Conservation (phyloP, 2,888 invertebrate genomes). For the Ennomos quercinarius region DNA sequence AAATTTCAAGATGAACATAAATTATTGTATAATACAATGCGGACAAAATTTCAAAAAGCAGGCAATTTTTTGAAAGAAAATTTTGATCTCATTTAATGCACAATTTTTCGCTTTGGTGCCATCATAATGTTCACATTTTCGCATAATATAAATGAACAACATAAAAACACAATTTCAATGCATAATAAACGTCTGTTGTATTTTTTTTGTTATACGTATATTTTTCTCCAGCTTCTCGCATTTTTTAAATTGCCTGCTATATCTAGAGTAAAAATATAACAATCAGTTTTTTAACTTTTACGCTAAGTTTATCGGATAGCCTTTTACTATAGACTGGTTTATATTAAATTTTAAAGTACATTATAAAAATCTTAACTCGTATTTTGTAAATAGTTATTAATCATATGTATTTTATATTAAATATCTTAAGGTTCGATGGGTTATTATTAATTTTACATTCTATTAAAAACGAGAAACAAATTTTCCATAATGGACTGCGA, state of each 20-base stretch:
- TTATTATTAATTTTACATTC: conserved; percentile 76
- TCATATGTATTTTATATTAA: conserved; percentile 85
- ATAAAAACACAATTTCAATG: conserved; percentile 50
- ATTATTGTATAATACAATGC: conserved; percentile 44
- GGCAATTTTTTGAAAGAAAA: conserved; percentile 69
- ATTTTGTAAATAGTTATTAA: conserved; percentile 85
- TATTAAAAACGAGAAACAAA: conserved; percentile 60
- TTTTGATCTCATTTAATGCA: conserved; percentile 78
- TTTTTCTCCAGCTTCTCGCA: conserved; percentile 26
- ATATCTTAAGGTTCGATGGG: conserved; percentile 83
- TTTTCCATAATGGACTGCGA: conserved; percentile 70
- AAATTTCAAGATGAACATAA: conserved; percentile 58
- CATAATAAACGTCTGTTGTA: conserved; percentile 71
- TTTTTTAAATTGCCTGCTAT: conserved; percentile 78
- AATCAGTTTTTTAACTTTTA: conserved; percentile 78
- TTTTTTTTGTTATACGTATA: conserved; percentile 29
- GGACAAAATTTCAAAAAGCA: conserved; percentile 71
- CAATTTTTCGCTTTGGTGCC: conserved; percentile 70
- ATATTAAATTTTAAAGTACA: conserved; percentile 80
- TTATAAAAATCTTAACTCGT: conserved; percentile 79
- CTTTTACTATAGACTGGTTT: conserved; percentile 85
- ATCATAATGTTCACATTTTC: conserved; percentile 60
- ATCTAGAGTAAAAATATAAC: conserved; percentile 48
- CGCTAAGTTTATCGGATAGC: conserved; percentile 80
- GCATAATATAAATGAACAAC: conserved; percentile 66